Evolutionary conservation across 1,140 invertebrate species (phyloP), one percentile per base, ranked within the genome.

Genomic region (Listronotus bonariensis): DNA sequence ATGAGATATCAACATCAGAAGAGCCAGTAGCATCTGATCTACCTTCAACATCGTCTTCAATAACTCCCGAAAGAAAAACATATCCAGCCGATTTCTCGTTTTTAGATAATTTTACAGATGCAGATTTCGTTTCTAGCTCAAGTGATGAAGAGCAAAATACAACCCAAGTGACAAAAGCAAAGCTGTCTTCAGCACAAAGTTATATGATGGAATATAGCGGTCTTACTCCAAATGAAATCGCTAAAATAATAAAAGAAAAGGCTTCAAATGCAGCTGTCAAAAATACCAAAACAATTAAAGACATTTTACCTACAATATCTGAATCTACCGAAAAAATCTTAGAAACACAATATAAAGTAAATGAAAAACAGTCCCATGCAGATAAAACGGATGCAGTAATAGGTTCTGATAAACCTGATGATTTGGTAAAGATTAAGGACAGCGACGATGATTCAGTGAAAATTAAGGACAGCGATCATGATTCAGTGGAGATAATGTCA

Each of bases 181-280:
- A 79, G 56, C 78, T 82, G 32, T 81, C 82, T 74, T 82, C 82
- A 5, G 85, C 84, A 0, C 73, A 85, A 40, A 79, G 79, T 20
- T 90, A 89, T 65, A 89, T 91, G 83, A 82, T 87, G 70, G 89
- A 91, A 73, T 86, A 91, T 68, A 89, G 85, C 74, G 88, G 86
- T 38, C 83, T 92, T 65, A 87, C 89, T 14, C 83, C 88, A 59
- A 84, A 86, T 67, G 85, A 90, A 74, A 89, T 92, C 36, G 80
- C 86, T 67, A 80, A 84, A 71, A 83, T 85, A 60, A 78, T 82
- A 75, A 74, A 78, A 14, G 43, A 43, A 34, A 68, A 46, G 34
- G 48, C 11, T 12, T 7, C 18, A 45, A 36, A 12, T 36, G 8
- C 18, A 41, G 17, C 41, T 31, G 0, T 15, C 18, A 60, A 60